phyloP scores from a whole-genome alignment of 2,888 invertebrate species.

The Lasioglossum pauxillum region DNA sequence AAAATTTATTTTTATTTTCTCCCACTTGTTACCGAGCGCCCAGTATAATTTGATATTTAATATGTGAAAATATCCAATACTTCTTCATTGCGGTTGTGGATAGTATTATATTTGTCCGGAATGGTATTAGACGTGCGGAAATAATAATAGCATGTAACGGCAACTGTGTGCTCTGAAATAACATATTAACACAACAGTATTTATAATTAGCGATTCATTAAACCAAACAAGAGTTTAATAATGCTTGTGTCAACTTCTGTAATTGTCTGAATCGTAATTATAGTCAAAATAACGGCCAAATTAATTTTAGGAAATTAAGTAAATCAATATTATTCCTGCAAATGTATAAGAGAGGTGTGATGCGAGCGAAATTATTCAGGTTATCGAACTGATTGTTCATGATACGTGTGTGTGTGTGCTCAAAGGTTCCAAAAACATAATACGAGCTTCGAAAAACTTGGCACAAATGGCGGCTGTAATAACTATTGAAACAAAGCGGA shows the following conservation, averaged over 20 bases:
- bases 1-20: too few relatives aligned
- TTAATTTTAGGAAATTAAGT: not conserved
- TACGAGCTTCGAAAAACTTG: not conserved
- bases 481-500: too few relatives aligned
- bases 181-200: too few relatives aligned
- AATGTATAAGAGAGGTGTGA: not conserved
- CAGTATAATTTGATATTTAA: not conserved
- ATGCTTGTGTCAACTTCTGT: not conserved
- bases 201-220: not conserved
- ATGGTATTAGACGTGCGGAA: not conserved
- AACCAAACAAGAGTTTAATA: not conserved
- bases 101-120: not conserved
- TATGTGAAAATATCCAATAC: not conserved
- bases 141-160: not conserved
- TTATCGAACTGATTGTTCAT: not conserved
- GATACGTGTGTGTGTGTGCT: not conserved
- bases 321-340: not conserved
- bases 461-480: too few relatives aligned
- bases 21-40: too few relatives aligned
- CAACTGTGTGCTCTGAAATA: not conserved
- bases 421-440: not conserved
- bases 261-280: not conserved
- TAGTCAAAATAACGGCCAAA: not conserved
- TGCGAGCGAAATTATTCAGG: not conserved
- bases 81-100: not conserved